Percentiles rank a stretch among this genome's conserved stretches.
Evolutionary conservation across 1,140 invertebrate species (phyloP).

Genomic region (Caenorhabditis inopinata): DNA sequence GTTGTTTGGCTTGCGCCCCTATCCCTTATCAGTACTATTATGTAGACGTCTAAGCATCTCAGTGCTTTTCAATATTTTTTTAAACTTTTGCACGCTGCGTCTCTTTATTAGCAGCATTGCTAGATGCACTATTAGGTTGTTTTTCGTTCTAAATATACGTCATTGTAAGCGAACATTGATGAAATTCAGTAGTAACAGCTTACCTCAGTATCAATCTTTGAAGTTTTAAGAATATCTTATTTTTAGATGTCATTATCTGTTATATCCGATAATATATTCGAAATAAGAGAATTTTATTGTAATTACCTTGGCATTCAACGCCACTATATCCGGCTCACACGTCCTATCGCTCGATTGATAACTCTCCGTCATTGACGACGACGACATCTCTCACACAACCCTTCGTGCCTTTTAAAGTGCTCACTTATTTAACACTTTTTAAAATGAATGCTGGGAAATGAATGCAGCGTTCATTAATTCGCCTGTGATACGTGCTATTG

Average conservation of each 20-base stretch:
- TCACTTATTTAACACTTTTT: neutral
- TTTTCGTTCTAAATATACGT: neutral
- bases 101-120: neutral
- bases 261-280: too few relatives aligned
- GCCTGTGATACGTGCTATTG: too few relatives aligned
- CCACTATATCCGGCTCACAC: too few relatives aligned
- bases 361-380: neutral
- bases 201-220: too few relatives aligned
- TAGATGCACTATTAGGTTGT: neutral
- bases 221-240: too few relatives aligned
- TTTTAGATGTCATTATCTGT: too few relatives aligned
- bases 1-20: neutral
- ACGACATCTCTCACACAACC: conserved; percentile 8
- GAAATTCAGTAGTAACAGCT: too few relatives aligned
- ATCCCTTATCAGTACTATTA: neutral
- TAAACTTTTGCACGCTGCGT: neutral
- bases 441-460: neutral
- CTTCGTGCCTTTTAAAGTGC: neutral
- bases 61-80: neutral
- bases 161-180: neutral
- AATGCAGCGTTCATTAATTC: too few relatives aligned
- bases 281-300: neutral
- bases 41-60: neutral
- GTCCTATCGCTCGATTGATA: neutral
- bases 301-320: neutral